These are phyloP conservation scores for Tetragonula clypearis DNA, from an alignment of 1,140 invertebrate species.

Conservation along the genomic window DNA sequence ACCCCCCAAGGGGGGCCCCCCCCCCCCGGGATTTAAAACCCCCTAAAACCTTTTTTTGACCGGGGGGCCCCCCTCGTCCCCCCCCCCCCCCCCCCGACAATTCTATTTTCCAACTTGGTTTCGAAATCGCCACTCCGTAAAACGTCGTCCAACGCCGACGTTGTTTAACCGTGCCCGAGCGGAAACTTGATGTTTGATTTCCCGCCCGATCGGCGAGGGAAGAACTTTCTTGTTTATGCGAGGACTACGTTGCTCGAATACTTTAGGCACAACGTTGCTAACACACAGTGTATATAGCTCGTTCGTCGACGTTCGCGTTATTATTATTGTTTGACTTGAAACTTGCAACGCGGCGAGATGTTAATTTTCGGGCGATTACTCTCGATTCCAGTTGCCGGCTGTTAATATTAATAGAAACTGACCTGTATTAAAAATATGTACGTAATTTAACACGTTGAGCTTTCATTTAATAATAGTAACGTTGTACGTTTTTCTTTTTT, in stretches of 20 bases:
- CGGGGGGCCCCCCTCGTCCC: too few species aligned
- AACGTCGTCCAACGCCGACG: conserved; percentile 26
- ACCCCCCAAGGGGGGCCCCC: too few species aligned
- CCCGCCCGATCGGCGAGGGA: not conserved
- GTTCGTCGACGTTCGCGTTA: not conserved
- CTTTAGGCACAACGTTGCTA: not conserved
- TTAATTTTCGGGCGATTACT: not conserved
- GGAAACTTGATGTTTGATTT: conserved; percentile 26
- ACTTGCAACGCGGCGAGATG: not conserved
- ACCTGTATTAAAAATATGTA: too few species aligned
- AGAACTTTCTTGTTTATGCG: conserved; percentile 5
- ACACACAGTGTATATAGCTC: not conserved
- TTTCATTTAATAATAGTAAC: too few species aligned
- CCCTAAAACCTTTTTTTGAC: too few species aligned
- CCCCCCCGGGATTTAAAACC: too few species aligned
- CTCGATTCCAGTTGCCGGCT: too few species aligned
- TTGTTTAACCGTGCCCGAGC: not conserved
- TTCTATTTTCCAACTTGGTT: conserved; percentile 75
- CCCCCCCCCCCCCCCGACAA: too few species aligned
- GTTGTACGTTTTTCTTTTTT: too few species aligned
- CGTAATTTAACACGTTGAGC: too few species aligned
- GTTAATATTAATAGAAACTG: too few species aligned
- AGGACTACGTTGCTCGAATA: not conserved
- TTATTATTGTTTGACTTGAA: not conserved
- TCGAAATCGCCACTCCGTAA: conserved; percentile 39